phyloP scores from a whole-genome alignment of 1,140 invertebrate genomes.

The Euglossa dilemma region DNA sequence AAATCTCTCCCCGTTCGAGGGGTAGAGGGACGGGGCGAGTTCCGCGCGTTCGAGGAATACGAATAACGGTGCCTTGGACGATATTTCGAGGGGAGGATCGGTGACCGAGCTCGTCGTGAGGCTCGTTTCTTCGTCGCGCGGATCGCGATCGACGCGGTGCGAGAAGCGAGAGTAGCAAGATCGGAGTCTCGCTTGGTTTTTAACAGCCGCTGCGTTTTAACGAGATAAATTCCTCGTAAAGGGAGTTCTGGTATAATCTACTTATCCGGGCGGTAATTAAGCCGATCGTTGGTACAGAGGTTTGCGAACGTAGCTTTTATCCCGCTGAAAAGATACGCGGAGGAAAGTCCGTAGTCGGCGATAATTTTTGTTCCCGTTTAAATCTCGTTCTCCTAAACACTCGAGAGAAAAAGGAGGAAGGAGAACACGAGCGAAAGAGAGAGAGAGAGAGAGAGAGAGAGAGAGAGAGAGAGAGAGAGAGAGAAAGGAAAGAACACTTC shows the following conservation, averaged over 20 bases:
- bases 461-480: too few species aligned
- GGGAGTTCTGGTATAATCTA: not conserved
- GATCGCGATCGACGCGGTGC: not conserved
- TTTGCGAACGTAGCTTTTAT: not conserved
- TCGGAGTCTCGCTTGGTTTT: not conserved
- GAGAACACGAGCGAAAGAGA: too few species aligned
- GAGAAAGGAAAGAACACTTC: not conserved
- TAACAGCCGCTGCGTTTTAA: too few species aligned
- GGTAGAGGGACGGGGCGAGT: too few species aligned
- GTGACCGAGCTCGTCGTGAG: too few species aligned
- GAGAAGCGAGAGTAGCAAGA: not conserved
- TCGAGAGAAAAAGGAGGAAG: not conserved
- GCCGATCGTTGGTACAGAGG: too few species aligned
- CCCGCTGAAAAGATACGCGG: not conserved
- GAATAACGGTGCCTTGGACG: slow-evolving; percentile 26
- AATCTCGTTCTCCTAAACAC: not conserved
- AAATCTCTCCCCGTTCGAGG: slow-evolving; percentile 32
- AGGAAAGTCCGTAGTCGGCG: too few species aligned
- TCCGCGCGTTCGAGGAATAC: slow-evolving; percentile 20
- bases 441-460: too few species aligned
- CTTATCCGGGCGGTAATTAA: not conserved
- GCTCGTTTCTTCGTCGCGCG: not conserved
- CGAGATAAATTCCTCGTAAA: not conserved
- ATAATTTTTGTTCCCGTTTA: not conserved
- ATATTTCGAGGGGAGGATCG: too few species aligned